Evolutionary conservation across 37 sponge, comb jelly and placozoan species (phyloP).

Genomic region (Eunapius fragilis): DNA sequence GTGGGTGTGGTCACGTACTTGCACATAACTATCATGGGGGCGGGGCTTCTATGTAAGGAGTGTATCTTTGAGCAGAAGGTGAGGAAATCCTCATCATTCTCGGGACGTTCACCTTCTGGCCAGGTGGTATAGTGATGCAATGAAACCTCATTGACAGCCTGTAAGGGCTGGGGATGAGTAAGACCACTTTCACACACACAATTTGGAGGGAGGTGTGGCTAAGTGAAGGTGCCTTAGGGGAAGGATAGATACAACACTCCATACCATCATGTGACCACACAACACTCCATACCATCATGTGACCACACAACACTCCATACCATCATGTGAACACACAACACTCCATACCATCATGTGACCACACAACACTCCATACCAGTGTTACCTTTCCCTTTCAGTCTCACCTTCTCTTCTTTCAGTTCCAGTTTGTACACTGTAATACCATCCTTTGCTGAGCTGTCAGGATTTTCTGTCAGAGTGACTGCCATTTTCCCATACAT

Average conservation of each 20-base stretch:
- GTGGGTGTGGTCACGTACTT: slow-evolving; percentile 20
- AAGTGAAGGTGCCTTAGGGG: too few species aligned
- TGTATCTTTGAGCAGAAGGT: slow-evolving; percentile 48
- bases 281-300: too few species aligned
- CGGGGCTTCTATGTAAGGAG: slow-evolving; percentile 44
- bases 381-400: too few species aligned
- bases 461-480: slow-evolving; percentile 34
- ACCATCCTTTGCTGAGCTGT: neutral
- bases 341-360: too few species aligned
- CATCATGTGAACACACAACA: too few species aligned
- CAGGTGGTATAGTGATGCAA: slow-evolving; percentile 57
- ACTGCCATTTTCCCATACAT: slow-evolving; percentile 34
- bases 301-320: too few species aligned
- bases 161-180: neutral
- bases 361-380: neutral
- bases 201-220: too few species aligned
- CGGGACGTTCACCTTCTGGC: slow-evolving; percentile 56
- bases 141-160: slow-evolving; percentile 26
- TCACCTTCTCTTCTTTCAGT: slow-evolving; percentile 59
- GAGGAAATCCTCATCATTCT: neutral
- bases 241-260: too few species aligned
- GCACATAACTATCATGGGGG: slow-evolving; percentile 75
- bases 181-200: too few species aligned
- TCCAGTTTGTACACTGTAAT: slow-evolving; percentile 30
- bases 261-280: too few species aligned